Base-by-base conservation (phyloP, 2,113 vertebrate species). In the Phalacrocorax aristotelis region DNA sequence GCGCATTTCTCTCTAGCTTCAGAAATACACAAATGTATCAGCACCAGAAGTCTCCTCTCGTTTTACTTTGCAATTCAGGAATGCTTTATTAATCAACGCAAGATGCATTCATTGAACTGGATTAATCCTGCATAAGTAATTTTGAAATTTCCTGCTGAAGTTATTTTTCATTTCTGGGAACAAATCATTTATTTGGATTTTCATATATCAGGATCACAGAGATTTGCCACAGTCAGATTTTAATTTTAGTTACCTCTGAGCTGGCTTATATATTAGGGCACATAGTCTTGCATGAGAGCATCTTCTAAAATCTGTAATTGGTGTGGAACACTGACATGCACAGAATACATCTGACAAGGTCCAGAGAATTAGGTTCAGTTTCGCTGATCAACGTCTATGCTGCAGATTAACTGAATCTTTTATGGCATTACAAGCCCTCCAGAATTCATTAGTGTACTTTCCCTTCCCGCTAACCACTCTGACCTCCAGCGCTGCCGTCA, bases 81-180 rank as follows among this genome's bases (percentile, higher is more conserved):
- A 95, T 97, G 98, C 98, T 98, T 98, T 98, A 98, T 97, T 98
- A 98, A 98, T 97, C 97, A 97, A 96, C 89, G 34, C 96, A 98
- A 98, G 98, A 98, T 97, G 97, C 97, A 98, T 98, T 98, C 98
- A 97, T 97, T 98, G 98, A 98, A 98, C 95, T 97, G 98, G 98
- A 98, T 98, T 98, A 98, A 98, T 98, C 97, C 98, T 98, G 98
- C 98, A 98, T 98, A 98, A 98, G 98, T 98, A 98, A 98, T 98
- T 98, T 96, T 96, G 98, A 98, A 98, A 98, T 98, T 98, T 97
- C 97, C 98, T 98, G 98, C 96, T 97, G 97, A 97, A 97, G 97
- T 98, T 98, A 98, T 98, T 98, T 98, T 97, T 98, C 98, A 98
- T 98, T 98, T 98, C 98, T 98, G 97, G 98, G 98, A 98, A 98